These are phyloP conservation scores for Drosophila ohnishii DNA, from an alignment of 1,140 invertebrate species.

Conservation along the genomic window DNA sequence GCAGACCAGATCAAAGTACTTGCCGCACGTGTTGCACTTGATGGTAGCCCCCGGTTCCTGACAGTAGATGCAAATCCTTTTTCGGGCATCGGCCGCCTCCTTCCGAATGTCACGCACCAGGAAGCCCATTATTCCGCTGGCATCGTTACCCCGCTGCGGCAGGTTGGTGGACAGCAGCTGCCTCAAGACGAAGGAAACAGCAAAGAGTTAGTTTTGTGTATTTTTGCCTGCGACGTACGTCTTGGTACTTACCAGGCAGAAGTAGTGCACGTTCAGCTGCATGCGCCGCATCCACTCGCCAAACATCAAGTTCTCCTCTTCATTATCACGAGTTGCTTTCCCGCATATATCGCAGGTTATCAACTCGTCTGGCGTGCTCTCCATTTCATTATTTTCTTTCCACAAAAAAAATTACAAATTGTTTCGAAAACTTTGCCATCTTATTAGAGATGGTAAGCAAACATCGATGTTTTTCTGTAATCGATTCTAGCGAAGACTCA, in stretches of 20 bases:
- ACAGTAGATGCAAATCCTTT: conserved; percentile 54
- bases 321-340: neutral
- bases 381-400: neutral
- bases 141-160: conserved; percentile 59
- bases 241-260: conserved; percentile 57
- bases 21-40: conserved; percentile 46
- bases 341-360: conserved; percentile 21
- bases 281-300: conserved; percentile 66
- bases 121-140: conserved; percentile 67
- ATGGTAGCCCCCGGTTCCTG: conserved; percentile 39
- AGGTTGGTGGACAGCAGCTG: conserved; percentile 68
- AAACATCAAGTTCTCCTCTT: conserved; percentile 28
- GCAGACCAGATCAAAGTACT: conserved; percentile 57
- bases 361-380: neutral
- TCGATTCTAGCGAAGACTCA: no score
- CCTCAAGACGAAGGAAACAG: neutral
- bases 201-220: neutral
- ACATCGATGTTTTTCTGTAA: no score
- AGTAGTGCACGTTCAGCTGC: conserved; percentile 66
- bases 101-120: conserved; percentile 62
- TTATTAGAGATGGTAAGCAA: no score
- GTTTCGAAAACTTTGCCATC: no score
- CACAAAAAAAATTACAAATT: no score
- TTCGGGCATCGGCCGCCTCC: conserved; percentile 33
- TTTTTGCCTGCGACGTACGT: neutral